These are phyloP conservation scores for Beris chalybata DNA, from an alignment of 2,888 invertebrate genomes.

Conservation along the genomic window DNA sequence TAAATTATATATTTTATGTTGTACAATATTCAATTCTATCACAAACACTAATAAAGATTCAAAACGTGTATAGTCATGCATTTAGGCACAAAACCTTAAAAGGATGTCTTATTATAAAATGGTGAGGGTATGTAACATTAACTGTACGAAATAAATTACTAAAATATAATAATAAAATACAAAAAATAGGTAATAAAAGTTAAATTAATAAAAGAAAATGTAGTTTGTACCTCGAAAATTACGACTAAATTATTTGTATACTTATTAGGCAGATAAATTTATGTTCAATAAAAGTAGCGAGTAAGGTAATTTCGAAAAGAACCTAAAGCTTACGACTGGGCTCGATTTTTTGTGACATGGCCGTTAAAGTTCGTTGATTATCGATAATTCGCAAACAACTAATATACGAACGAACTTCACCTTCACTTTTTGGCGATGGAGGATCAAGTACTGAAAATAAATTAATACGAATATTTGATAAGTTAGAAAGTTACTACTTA, in stretches of 20 bases:
- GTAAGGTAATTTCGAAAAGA: background rate
- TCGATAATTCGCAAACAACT: conserved; percentile 76
- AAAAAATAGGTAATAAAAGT: conserved; percentile 3
- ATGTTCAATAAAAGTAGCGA: background rate
- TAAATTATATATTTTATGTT: too few species aligned
- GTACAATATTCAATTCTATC: too few species aligned
- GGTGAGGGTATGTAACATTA: too few species aligned
- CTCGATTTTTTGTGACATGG: conserved; percentile 78
- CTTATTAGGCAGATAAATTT: background rate
- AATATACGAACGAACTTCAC: conserved; percentile 70
- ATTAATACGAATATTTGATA: background rate
- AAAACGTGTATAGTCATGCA: too few species aligned
- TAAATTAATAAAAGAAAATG: conserved; percentile 14
- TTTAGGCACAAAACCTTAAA: too few species aligned
- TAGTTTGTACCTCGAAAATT: conserved; percentile 22
- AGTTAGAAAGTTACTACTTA: background rate
- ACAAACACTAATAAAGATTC: too few species aligned
- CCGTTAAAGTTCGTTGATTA: conserved; percentile 74
- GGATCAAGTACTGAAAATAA: conserved; percentile 65
- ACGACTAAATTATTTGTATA: background rate
- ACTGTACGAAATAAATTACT: background rate
- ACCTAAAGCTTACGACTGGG: conserved; percentile 57
- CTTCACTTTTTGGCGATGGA: conserved; percentile 70
- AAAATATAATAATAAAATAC: conserved; percentile 2
- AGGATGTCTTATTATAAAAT: too few species aligned